Conservation (phyloP, 2,797 vertebrate species). For the Amazona ochrocephala region DNA sequence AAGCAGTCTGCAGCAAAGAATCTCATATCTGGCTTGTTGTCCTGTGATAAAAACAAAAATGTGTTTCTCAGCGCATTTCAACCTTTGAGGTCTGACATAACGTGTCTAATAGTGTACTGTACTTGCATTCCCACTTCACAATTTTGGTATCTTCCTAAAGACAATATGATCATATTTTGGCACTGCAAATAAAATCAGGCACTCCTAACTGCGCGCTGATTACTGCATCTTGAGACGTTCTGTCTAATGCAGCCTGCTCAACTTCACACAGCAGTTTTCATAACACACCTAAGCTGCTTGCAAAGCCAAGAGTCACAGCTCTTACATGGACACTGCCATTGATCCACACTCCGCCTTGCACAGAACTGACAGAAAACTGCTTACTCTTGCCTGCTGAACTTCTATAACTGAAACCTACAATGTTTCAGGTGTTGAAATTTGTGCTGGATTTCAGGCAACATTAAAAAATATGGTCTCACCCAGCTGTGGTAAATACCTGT, state of each 20-base stretch:
- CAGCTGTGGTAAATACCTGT: not conserved
- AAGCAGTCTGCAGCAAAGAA: conserved; percentile 92
- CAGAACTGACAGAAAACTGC: not conserved
- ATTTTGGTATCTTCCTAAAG: not conserved
- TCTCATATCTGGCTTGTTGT: conserved; percentile 76
- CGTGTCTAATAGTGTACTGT: not conserved
- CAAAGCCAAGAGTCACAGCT: not conserved
- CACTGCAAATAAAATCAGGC: not conserved
- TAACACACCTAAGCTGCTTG: not conserved
- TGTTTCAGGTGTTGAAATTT: not conserved
- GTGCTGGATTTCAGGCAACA: not conserved
- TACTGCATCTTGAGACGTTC: not conserved
- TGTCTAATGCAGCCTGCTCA: not conserved
- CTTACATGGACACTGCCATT: not conserved
- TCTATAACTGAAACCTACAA: not conserved
- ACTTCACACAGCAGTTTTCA: not conserved
- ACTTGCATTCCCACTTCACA: not conserved
- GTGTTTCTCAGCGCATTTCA: not conserved
- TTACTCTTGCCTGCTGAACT: not conserved
- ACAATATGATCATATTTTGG: not conserved
- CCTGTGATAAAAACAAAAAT: conserved; percentile 76
- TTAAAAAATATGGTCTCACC: not conserved
- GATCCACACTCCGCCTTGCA: not conserved
- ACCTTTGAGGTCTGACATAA: not conserved
- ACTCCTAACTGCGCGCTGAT: not conserved